A percentile compares a stretch with the other conserved stretches of the same genome.
Conservation (phyloP, 1,140 invertebrate species). For the Asbolus verrucosus region DNA sequence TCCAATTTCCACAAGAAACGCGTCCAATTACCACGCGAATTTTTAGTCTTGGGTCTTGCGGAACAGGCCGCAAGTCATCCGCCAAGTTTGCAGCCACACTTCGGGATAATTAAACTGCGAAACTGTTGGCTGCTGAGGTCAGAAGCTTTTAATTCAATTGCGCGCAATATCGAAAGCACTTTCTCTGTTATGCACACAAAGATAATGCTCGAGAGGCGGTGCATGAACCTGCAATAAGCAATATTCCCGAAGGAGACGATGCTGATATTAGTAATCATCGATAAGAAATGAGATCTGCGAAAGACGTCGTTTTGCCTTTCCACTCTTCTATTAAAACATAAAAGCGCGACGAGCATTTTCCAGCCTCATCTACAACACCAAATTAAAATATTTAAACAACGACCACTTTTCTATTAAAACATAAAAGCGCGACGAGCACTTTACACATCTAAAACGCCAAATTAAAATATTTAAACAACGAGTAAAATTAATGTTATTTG, state of each 20-base stretch:
- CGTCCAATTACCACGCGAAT: constrained; percentile 16
- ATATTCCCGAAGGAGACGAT: constrained; percentile 32
- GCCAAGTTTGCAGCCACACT: constrained; percentile 8
- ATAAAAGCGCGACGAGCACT: constrained; percentile 2
- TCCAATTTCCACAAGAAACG: constrained; percentile 56
- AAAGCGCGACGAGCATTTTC: neutral
- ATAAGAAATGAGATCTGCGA: constrained; percentile 48
- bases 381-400: too few species aligned
- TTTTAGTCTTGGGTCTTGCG: constrained; percentile 7
- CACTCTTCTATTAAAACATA: constrained; percentile 46
- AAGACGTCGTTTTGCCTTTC: constrained; percentile 34
- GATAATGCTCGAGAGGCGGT: constrained; percentile 12
- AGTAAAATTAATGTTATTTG: too few species aligned
- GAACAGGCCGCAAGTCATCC: neutral
- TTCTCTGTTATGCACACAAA: constrained; percentile 6
- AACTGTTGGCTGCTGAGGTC: constrained; percentile 6
- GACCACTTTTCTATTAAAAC: too few species aligned
- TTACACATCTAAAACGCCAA: too few species aligned
- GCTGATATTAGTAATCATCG: constrained; percentile 47
- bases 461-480: too few species aligned
- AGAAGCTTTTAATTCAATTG: constrained; percentile 30
- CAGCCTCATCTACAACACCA: too few species aligned
- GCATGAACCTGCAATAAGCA: constrained; percentile 12
- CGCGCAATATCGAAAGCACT: constrained; percentile 2
- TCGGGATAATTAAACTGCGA: constrained; percentile 13